These are phyloP conservation scores for Numenius arquata DNA, from an alignment of 2,113 vertebrate species.

Conservation along the genomic window DNA sequence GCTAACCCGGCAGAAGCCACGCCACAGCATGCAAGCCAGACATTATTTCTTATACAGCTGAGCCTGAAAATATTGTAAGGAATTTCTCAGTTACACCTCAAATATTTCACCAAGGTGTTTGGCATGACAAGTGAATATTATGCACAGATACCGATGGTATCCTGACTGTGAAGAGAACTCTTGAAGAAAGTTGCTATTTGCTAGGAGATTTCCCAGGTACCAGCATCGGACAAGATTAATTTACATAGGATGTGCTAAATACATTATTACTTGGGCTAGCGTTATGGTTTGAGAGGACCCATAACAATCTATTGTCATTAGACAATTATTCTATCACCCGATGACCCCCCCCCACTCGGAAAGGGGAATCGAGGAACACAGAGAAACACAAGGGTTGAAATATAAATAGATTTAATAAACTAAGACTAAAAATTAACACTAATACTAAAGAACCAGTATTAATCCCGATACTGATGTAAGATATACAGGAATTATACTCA, in stretches of 20 bases:
- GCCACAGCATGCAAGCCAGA: conserved; percentile 64
- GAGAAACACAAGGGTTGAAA: too few species aligned
- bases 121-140: not conserved
- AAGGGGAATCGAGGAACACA: too few species aligned
- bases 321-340: too few species aligned
- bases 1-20: conserved; percentile 78
- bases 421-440: too few species aligned
- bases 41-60: conserved; percentile 63
- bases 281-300: too few species aligned
- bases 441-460: too few species aligned
- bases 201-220: not conserved
- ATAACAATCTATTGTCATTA: too few species aligned
- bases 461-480: too few species aligned
- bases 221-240: not conserved
- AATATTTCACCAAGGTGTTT: not conserved
- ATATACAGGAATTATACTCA: too few species aligned
- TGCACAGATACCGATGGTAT: rapidly evolving
- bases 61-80: conserved; percentile 67
- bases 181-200: not conserved
- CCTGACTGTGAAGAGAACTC: not conserved
- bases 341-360: too few species aligned
- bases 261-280: not conserved
- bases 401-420: too few species aligned
- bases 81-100: not conserved
- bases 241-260: not conserved